Percentiles rank a stretch among this genome's conserved stretches.
Conservation (phyloP, 2,113 vertebrate species). For the Chroicocephalus ridibundus region DNA sequence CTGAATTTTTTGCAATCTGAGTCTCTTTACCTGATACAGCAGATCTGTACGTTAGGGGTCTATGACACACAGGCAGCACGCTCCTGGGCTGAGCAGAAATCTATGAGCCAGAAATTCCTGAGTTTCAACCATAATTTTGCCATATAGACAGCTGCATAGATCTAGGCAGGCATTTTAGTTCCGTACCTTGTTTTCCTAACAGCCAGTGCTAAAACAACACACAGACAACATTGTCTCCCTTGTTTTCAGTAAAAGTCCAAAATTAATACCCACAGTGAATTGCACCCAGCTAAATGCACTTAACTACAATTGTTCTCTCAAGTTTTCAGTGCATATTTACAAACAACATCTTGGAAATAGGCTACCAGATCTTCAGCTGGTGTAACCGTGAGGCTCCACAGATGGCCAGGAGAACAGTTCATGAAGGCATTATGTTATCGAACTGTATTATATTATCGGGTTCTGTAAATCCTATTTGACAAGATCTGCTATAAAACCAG, state of each 20-base stretch:
- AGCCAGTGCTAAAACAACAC: neutral
- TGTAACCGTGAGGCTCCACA: neutral
- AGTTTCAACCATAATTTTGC: neutral
- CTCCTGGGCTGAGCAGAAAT: neutral
- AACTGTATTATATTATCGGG: neutral
- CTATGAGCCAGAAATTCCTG: neutral
- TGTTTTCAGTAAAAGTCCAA: neutral
- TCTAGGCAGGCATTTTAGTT: neutral
- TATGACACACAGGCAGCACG: neutral
- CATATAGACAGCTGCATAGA: neutral
- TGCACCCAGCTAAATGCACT: constrained; percentile 7
- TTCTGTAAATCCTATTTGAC: constrained; percentile 43
- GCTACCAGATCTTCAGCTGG: constrained; percentile 33
- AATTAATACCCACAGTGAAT: neutral
- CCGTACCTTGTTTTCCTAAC: neutral
- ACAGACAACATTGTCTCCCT: neutral
- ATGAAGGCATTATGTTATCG: neutral
- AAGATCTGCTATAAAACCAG: constrained; percentile 41
- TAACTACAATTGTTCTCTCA: constrained; percentile 9
- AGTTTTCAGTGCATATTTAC: constrained; percentile 28
- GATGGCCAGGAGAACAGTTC: constrained; percentile 36
- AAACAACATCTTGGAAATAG: constrained; percentile 44
- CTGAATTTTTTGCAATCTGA: neutral
- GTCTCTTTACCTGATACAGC: neutral
- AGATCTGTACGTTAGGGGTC: neutral